Conservation (phyloP, 2,797 vertebrate species). For the Australoheros facetus region DNA sequence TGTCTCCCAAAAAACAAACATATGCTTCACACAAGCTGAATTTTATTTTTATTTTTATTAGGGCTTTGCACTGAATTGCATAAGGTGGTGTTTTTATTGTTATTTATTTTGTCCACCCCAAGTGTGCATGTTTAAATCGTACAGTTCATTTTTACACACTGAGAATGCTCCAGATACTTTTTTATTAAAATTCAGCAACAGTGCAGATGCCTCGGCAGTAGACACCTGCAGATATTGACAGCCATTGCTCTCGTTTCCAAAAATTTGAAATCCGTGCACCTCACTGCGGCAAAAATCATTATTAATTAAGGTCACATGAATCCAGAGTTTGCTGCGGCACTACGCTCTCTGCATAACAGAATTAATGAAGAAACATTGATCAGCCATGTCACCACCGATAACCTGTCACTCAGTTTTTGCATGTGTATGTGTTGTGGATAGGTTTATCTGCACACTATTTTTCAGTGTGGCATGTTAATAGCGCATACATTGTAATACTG, state of each 20-base stretch:
- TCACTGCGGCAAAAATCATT: not conserved
- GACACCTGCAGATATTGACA: not conserved
- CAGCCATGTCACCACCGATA: not conserved
- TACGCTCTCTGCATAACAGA: not conserved
- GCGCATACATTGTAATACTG: not conserved
- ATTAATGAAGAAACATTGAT: not conserved
- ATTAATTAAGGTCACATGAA: not conserved
- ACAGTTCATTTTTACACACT: not conserved
- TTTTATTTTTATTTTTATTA: not conserved
- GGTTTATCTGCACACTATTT: not conserved
- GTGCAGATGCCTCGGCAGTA: not conserved
- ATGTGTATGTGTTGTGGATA: not conserved
- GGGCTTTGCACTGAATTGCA: not conserved
- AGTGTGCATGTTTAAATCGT: not conserved
- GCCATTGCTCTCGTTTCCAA: not conserved
- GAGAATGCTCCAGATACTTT: not conserved
- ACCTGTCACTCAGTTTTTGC: not conserved
- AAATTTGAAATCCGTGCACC: not conserved
- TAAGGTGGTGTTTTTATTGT: not conserved
- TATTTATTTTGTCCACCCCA: not conserved
- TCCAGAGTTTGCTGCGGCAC: not conserved
- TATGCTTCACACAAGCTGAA: not conserved
- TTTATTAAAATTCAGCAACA: not conserved
- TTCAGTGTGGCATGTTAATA: not conserved
- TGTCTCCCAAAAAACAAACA: not conserved